These are phyloP conservation scores for Ammodramus savannarum DNA, from an alignment of 2,113 vertebrate species.

Conservation along the genomic window DNA sequence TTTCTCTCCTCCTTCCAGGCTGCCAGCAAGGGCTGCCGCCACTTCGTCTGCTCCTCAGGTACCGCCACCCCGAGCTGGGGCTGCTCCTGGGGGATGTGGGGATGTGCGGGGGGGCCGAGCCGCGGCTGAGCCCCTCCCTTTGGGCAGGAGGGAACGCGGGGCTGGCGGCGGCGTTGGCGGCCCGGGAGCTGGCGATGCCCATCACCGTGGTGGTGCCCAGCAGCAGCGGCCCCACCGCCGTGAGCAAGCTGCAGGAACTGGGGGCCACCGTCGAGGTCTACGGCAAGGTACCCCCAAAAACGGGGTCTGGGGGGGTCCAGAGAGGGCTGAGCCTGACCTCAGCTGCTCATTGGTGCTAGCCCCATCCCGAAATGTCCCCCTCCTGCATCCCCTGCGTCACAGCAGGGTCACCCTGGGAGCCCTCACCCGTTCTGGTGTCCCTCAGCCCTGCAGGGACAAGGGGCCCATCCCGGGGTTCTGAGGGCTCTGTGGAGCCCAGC, in stretches of 20 bases:
- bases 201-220: constrained; percentile 85
- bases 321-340: not conserved
- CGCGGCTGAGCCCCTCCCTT: not conserved
- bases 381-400: not conserved
- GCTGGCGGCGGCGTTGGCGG: constrained; percentile 80
- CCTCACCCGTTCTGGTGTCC: not conserved
- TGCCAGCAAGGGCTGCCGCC: constrained; percentile 77
- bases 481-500: not conserved
- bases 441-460: rapidly evolving
- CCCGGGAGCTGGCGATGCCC: constrained; percentile 78
- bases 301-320: not conserved
- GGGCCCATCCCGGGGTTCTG: rapidly evolving
- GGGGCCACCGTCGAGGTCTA: constrained; percentile 79
- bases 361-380: rapidly evolving
- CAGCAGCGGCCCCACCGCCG: constrained; percentile 61
- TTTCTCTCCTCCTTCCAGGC: constrained; percentile 67
- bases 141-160: constrained; percentile 86
- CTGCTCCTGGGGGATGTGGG: not conserved
- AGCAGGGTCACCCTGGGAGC: rapidly evolving
- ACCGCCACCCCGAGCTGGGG: not conserved
- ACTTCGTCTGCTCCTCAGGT: constrained; percentile 90
- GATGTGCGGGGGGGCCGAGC: rapidly evolving
- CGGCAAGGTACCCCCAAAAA: constrained; percentile 77
- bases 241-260: constrained; percentile 77
- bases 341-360: not conserved